A percentile compares a stretch with the other conserved stretches of the same genome.
These are phyloP conservation scores for Physella acuta DNA, from an alignment of 1,140 invertebrate genomes.

Conservation along the genomic window DNA sequence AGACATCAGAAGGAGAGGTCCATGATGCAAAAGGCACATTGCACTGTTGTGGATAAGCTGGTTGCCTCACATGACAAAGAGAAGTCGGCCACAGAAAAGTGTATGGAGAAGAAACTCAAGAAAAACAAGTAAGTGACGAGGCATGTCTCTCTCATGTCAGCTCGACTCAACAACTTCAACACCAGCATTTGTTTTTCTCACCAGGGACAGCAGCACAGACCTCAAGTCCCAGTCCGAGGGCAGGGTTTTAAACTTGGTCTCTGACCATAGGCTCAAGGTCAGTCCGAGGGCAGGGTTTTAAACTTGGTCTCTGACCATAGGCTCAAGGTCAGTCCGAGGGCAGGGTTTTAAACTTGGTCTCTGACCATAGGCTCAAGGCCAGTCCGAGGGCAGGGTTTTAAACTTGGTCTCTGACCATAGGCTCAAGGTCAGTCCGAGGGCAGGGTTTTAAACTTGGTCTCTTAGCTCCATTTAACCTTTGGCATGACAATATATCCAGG, in stretches of 20 bases:
- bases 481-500: too few relatives aligned
- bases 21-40: slow-evolving; percentile 89
- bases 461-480: too few relatives aligned
- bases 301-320: slow-evolving; percentile 43
- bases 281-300: slow-evolving; percentile 29
- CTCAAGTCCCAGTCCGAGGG: slow-evolving; percentile 35
- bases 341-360: too few relatives aligned
- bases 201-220: slow-evolving; percentile 34
- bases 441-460: slow-evolving; percentile 40
- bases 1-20: slow-evolving; percentile 91
- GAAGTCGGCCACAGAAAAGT: slow-evolving; percentile 50
- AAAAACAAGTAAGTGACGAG: slow-evolving; percentile 48
- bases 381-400: slow-evolving; percentile 41
- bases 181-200: background rate
- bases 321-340: too few relatives aligned
- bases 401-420: slow-evolving; percentile 43
- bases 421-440: slow-evolving; percentile 43
- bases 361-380: too few relatives aligned
- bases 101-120: slow-evolving; percentile 52
- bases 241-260: slow-evolving; percentile 40
- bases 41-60: slow-evolving; percentile 90
- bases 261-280: slow-evolving; percentile 47
- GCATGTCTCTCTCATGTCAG: too few relatives aligned
- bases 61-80: slow-evolving; percentile 64
- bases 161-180: too few relatives aligned